phyloP scores from a whole-genome alignment of 2,888 invertebrate species.

The Phortica magna region DNA sequence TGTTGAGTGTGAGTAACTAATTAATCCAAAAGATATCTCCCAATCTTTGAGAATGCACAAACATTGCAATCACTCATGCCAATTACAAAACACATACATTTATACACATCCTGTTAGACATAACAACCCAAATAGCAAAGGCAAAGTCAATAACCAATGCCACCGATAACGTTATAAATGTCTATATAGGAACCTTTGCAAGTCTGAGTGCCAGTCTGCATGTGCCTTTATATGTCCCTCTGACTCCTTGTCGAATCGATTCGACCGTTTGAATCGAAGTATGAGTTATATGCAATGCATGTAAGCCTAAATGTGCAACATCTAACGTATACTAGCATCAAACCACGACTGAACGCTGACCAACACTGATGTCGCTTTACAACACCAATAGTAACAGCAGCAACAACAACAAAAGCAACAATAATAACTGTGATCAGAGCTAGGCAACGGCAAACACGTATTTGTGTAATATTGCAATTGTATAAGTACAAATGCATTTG shows the following conservation, averaged over 20 bases:
- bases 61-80: constrained; percentile 36
- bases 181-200: constrained; percentile 36
- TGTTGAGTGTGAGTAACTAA: constrained; percentile 48
- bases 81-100: not conserved
- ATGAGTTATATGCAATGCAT: constrained; percentile 40
- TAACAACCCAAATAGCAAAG: constrained; percentile 42
- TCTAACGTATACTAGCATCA: constrained; percentile 16
- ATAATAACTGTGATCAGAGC: not conserved
- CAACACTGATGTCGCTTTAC: constrained; percentile 26
- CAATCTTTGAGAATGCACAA: constrained; percentile 53
- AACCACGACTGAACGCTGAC: constrained; percentile 43
- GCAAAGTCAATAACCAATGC: constrained; percentile 73
- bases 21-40: constrained; percentile 64
- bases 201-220: not conserved
- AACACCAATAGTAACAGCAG: no score
- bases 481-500: not conserved
- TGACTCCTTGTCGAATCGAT: not conserved
- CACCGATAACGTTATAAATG: constrained; percentile 66
- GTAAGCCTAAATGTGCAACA: constrained; percentile 38
- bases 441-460: constrained; percentile 46
- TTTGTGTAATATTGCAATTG: constrained; percentile 54
- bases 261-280: not conserved
- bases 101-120: constrained; percentile 42
- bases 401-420: constrained; percentile 12
- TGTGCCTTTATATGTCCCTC: not conserved